Conservation (phyloP, 2,113 vertebrate species). For the Campylomormyrus numenius region DNA sequence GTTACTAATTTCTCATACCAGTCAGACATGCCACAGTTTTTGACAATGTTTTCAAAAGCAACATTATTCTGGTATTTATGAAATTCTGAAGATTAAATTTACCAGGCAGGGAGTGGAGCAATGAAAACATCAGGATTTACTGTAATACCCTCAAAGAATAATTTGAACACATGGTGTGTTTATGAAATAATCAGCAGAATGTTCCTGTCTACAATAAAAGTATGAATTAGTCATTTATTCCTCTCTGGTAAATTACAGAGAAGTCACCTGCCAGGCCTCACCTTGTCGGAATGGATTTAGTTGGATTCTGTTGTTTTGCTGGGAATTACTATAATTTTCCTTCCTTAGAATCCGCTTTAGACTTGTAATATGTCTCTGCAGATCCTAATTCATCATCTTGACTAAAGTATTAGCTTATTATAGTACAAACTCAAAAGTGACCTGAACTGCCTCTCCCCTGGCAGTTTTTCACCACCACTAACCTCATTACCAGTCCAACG, state of each 20-base stretch:
- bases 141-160: neutral
- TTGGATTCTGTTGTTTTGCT: neutral
- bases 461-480: neutral
- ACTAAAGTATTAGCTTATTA: neutral
- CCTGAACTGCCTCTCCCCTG: neutral
- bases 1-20: neutral
- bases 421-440: neutral
- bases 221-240: neutral
- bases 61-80: neutral
- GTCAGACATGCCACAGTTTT: neutral
- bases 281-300: neutral
- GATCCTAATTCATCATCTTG: neutral
- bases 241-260: neutral
- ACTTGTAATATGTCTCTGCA: neutral
- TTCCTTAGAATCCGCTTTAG: neutral
- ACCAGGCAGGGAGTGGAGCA: neutral
- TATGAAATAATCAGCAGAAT: neutral
- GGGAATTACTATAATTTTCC: neutral
- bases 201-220: neutral
- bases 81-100: neutral
- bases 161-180: neutral
- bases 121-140: neutral
- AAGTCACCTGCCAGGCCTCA: neutral
- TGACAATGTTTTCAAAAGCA: neutral
- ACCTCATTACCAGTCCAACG: neutral